phyloP scores from a whole-genome alignment of 2,113 vertebrate species.

The Hemicordylus capensis region DNA sequence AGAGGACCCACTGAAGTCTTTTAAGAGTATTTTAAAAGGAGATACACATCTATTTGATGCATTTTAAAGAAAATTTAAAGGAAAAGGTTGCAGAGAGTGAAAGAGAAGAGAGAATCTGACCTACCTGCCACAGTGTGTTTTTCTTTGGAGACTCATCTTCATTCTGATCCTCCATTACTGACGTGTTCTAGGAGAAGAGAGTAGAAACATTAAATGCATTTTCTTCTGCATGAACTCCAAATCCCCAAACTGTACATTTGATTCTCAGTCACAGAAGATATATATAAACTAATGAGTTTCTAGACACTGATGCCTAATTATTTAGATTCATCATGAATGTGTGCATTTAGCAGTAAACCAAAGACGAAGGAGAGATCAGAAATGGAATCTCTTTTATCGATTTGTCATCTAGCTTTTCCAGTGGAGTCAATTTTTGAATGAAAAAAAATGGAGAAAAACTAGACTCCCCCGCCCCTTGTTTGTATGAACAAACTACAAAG shows the following conservation, averaged over 20 bases:
- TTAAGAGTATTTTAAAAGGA: too few relatives aligned
- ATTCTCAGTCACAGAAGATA: background rate
- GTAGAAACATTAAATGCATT: slow-evolving; percentile 60
- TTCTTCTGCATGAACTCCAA: slow-evolving; percentile 12
- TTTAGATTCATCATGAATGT: background rate
- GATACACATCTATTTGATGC: background rate
- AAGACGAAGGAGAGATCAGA: background rate
- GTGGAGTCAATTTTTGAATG: background rate
- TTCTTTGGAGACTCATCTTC: slow-evolving; percentile 98
- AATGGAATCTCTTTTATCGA: background rate
- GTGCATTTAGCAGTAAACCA: background rate
- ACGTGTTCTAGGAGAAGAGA: slow-evolving; percentile 83
- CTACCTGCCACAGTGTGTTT: slow-evolving; percentile 94
- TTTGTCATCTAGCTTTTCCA: background rate
- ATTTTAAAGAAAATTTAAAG: background rate
- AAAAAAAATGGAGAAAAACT: background rate
- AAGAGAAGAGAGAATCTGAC: slow-evolving; percentile 19
- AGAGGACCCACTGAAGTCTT: background rate
- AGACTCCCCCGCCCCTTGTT: background rate
- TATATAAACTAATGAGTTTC: slow-evolving; percentile 21
- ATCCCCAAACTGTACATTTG: slow-evolving; percentile 36
- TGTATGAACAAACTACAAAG: background rate
- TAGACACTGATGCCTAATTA: slow-evolving; percentile 33
- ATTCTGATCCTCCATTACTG: slow-evolving; percentile 97
- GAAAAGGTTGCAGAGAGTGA: too few relatives aligned